A percentile compares a stretch with the other conserved stretches of the same genome.
phyloP scores from a whole-genome alignment of 2,888 invertebrate species.

The Drosophila diplacantha region DNA sequence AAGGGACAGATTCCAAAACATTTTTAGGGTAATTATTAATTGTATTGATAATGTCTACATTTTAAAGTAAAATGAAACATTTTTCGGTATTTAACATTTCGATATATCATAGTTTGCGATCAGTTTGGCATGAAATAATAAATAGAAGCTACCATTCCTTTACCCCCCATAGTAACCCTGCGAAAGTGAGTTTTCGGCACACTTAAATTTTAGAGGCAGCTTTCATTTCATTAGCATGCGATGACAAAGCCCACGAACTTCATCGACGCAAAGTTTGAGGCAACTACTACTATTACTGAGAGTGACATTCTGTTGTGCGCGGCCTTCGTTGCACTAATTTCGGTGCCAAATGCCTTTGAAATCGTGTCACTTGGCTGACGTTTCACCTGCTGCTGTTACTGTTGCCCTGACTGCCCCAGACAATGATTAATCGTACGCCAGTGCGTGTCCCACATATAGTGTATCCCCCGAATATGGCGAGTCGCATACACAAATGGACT shows the following conservation, averaged over 20 bases:
- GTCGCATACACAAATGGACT: slow-evolving; percentile 42
- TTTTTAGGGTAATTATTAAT: no score
- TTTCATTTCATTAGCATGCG: slow-evolving; percentile 35
- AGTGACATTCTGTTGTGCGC: neutral
- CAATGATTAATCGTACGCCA: slow-evolving; percentile 62
- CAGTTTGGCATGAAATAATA: no score
- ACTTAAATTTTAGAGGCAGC: slow-evolving; percentile 39
- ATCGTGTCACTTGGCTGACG: slow-evolving; percentile 23
- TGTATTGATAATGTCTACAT: no score
- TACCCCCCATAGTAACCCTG: neutral
- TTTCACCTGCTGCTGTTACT: slow-evolving; percentile 45
- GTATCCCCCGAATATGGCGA: neutral
- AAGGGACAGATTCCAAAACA: no score
- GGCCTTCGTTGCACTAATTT: slow-evolving; percentile 17
- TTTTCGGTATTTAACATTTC: no score
- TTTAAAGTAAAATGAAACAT: no score
- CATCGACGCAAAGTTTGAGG: neutral
- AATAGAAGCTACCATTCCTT: neutral
- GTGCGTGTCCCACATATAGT: slow-evolving; percentile 34
- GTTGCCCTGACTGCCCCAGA: slow-evolving; percentile 34
- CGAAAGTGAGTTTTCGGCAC: slow-evolving; percentile 1
- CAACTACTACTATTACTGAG: slow-evolving; percentile 1
- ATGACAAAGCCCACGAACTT: slow-evolving; percentile 13
- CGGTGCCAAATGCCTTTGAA: neutral
- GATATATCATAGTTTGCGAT: no score